phyloP scores from a whole-genome alignment of 2,797 vertebrate genomes.

The Cygnus olor region DNA sequence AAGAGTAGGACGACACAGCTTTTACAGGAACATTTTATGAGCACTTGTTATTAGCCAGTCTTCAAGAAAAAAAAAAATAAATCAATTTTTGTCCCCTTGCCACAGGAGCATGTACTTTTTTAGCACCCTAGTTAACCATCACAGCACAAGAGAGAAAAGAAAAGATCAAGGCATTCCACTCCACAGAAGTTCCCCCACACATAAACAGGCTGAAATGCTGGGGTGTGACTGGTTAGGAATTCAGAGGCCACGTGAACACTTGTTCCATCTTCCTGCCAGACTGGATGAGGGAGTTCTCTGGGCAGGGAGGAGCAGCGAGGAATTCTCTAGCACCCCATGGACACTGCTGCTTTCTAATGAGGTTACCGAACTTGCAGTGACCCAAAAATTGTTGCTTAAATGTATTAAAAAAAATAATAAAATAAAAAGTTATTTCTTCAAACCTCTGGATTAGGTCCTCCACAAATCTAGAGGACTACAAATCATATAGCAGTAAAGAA shows the following conservation, averaged over 20 bases:
- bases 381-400: conserved; percentile 46
- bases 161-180: not conserved
- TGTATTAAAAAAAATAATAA: conserved; percentile 2
- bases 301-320: not conserved
- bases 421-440: conserved; percentile 28
- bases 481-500: not conserved
- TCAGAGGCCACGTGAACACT: not conserved
- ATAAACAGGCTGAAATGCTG: not conserved
- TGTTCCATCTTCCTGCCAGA: not conserved
- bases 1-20: not conserved
- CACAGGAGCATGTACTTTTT: not conserved
- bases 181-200: not conserved
- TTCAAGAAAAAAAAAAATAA: not conserved
- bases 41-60: not conserved
- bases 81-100: not conserved
- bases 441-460: not conserved
- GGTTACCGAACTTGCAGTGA: conserved; percentile 28
- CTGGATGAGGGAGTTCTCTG: not conserved
- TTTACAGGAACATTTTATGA: accelerated
- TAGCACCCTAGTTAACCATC: not conserved
- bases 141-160: not conserved
- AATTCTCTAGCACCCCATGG: conserved; percentile 21
- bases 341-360: conserved; percentile 15
- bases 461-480: not conserved
- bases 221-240: not conserved